Percentiles rank a stretch among this genome's conserved stretches.
These are phyloP conservation scores for Amphipyra tragopoginis DNA, from an alignment of 2,888 invertebrate species.

Conservation along the genomic window DNA sequence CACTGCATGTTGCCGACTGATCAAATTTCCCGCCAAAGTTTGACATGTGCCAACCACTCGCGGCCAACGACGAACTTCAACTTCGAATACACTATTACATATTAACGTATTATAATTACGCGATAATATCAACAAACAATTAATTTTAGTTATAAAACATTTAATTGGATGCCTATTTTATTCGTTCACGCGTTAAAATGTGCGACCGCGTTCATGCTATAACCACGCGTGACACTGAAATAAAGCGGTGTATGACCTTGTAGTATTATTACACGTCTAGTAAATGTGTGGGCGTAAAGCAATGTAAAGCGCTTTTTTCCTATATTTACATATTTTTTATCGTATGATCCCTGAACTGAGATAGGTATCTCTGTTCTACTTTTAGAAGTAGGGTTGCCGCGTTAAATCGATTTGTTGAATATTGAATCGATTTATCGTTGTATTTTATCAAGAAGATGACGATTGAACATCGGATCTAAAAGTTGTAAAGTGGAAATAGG, in stretches of 20 bases:
- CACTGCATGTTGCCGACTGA: slow-evolving; percentile 65
- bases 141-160: slow-evolving; percentile 30
- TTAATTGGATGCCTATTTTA: slow-evolving; percentile 31
- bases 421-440: slow-evolving; percentile 12
- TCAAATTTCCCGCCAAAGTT: slow-evolving; percentile 78
- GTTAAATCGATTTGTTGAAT: slow-evolving; percentile 10
- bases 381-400: slow-evolving; percentile 42
- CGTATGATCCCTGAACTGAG: slow-evolving; percentile 69
- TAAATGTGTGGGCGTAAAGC: slow-evolving; percentile 47
- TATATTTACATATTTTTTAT: slow-evolving; percentile 55
- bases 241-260: slow-evolving; percentile 64
- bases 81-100: slow-evolving; percentile 37
- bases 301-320: slow-evolving; percentile 63
- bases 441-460: background rate
- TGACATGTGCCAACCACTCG: slow-evolving; percentile 72
- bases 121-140: slow-evolving; percentile 31
- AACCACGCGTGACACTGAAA: slow-evolving; percentile 58
- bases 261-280: slow-evolving; percentile 49
- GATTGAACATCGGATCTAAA: no score
- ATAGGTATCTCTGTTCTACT: slow-evolving; percentile 55
- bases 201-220: slow-evolving; percentile 20
- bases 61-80: slow-evolving; percentile 41
- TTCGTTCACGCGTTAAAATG: slow-evolving; percentile 32
- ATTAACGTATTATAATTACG: slow-evolving; percentile 42
- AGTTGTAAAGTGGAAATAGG: no score